Base-by-base conservation (phyloP, 2,797 vertebrate genomes). In the Rhynchotus rufescens region DNA sequence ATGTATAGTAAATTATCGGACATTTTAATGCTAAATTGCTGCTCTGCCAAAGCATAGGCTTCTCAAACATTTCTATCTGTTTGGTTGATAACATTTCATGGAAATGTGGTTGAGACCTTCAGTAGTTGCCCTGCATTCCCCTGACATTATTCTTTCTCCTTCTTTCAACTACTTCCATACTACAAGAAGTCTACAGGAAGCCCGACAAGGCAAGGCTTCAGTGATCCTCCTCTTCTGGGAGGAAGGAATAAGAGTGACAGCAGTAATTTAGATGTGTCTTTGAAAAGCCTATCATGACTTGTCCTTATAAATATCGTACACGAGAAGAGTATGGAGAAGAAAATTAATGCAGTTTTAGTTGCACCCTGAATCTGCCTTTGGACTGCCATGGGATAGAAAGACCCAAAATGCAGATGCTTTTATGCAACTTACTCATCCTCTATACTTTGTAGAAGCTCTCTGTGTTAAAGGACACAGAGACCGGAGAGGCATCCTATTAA, bases 41-140 rank as follows among this genome's bases (percentile, higher is more conserved):
- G 45, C 65, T 72, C 5, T 7, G 52, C 40, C 82, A 86, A 79
- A 81, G 28, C 25, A 15, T 14, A 2, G 80, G 86, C 32, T 38
- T 84, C 84, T 32, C 42, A 91, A 91, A 15, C 5, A 34, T 88
- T 91, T 49, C 64, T 28, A 47, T 82, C 59, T 88, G 25, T 76
- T 86, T 84, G n/a, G 22, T 73, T 86, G 80, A 76, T 80, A 81
- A 36, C 40, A 56, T 88, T 68, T 84, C 86, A 57, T 84, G 65
- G 57, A 84, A 92, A 76, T 40, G 42, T 26, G 36, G 64, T 40
- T 23, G 64, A 88, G n/a, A 90, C 28, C 21, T 34, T 25, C n/a
- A 92, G 38, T 69, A 60, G 38, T 80, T 95, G 47, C 62, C 17
- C 67, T n/a, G 1, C 78, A 45, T 83, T 89, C 80, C 54, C 65